phyloP scores from a whole-genome alignment of 2,797 vertebrate species.

The Ambastaia sidthimunki region DNA sequence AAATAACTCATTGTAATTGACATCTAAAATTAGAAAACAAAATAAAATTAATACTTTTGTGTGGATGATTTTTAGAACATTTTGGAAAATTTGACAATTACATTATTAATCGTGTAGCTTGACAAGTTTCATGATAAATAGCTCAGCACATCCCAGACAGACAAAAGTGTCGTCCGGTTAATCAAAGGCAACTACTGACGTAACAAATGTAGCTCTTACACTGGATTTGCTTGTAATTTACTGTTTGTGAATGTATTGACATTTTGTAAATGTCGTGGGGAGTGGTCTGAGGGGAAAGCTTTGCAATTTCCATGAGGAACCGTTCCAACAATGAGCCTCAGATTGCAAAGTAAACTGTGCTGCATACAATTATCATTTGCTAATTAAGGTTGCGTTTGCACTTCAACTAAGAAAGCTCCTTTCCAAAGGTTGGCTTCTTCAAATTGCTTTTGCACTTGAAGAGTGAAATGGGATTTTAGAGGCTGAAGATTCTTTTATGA shows the following conservation, averaged over 20 bases:
- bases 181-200: constrained; percentile 67
- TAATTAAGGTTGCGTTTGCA: constrained; percentile 74
- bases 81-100: constrained; percentile 65
- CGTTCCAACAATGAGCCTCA: constrained; percentile 43
- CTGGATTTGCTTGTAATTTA: constrained; percentile 68
- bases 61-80: constrained; percentile 7
- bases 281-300: constrained; percentile 38
- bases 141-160: constrained; percentile 39
- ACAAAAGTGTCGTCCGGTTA: constrained; percentile 70
- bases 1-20: constrained; percentile 62
- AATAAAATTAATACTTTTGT: constrained; percentile 59
- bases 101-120: constrained; percentile 63
- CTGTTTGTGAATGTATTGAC: constrained; percentile 67
- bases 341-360: constrained; percentile 61
- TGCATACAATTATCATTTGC: constrained; percentile 69
- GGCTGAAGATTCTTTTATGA: constrained; percentile 5
- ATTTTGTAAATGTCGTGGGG: constrained; percentile 71
- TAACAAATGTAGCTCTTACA: constrained; percentile 68
- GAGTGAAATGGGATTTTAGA: constrained; percentile 72
- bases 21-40: constrained; percentile 57
- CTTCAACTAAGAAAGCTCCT: constrained; percentile 66
- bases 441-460: constrained; percentile 75
- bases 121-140: constrained; percentile 55
- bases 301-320: constrained; percentile 59
- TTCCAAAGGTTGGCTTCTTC: constrained; percentile 67